Conservation (phyloP, 2,113 vertebrate species). For the Sinocyclocheilus anshuiensis region DNA sequence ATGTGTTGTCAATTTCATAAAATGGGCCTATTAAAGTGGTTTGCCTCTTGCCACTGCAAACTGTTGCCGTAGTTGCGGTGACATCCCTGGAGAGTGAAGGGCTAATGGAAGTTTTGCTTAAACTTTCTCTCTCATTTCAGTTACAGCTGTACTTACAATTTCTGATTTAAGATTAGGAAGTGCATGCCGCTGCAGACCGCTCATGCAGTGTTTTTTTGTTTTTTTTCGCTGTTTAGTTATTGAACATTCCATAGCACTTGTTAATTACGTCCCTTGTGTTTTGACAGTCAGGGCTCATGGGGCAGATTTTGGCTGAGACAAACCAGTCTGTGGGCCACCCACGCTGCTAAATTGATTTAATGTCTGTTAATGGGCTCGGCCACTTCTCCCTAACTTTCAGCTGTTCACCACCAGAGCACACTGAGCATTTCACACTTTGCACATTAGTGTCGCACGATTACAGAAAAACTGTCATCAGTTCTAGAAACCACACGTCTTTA, state of each 20-base stretch:
- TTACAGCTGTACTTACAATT: slow-evolving; percentile 28
- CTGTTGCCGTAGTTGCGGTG: neutral
- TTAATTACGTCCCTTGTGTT: slow-evolving; percentile 23
- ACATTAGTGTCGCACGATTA: neutral
- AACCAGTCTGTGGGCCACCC: neutral
- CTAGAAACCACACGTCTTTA: neutral
- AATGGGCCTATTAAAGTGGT: neutral
- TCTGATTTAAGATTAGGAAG: neutral
- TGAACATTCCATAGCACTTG: neutral
- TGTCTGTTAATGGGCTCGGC: neutral
- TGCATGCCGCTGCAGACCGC: neutral
- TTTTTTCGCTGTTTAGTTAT: neutral
- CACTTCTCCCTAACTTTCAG: neutral
- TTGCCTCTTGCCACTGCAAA: slow-evolving; percentile 5
- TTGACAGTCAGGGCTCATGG: neutral
- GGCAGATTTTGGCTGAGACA: slow-evolving; percentile 2
- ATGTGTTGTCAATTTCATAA: slow-evolving; percentile 13
- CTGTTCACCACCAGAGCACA: neutral
- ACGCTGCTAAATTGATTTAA: slow-evolving; percentile 20
- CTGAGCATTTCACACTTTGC: neutral
- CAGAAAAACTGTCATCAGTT: neutral
- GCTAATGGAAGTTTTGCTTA: slow-evolving; percentile 51
- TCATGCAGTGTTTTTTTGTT: neutral
- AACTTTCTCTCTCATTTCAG: slow-evolving; percentile 16
- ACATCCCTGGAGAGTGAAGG: slow-evolving; percentile 26